Percentiles rank a stretch among this genome's conserved stretches.
These are phyloP conservation scores for Typhlichthys eigenmanni DNA, from an alignment of 2,797 vertebrate genomes.

Conservation along the genomic window DNA sequence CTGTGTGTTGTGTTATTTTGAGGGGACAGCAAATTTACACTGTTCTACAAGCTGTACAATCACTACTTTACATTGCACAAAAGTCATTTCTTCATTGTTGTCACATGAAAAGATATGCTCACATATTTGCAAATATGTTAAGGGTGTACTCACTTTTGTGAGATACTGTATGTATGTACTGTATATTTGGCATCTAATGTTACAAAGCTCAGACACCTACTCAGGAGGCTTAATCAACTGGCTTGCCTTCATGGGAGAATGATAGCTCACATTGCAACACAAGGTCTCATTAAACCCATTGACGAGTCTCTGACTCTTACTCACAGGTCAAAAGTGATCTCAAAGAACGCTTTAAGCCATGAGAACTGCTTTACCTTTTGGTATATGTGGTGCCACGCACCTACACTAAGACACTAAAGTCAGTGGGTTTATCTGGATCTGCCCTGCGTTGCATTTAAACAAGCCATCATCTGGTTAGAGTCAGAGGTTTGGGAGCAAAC, in stretches of 20 bases:
- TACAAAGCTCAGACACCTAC: slow-evolving; percentile 40
- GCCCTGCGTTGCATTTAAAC: slow-evolving; percentile 73
- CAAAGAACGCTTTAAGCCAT: slow-evolving; percentile 71
- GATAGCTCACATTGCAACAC: slow-evolving; percentile 59
- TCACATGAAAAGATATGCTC: too few relatives aligned
- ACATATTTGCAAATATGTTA: too few relatives aligned
- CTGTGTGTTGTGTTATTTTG: too few relatives aligned
- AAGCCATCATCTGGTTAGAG: slow-evolving; percentile 37
- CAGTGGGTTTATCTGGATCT: slow-evolving; percentile 75
- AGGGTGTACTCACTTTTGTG: too few relatives aligned
- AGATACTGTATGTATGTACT: too few relatives aligned
- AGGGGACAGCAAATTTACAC: too few relatives aligned
- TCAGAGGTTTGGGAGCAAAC: slow-evolving; percentile 35
- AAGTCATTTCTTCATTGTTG: too few relatives aligned
- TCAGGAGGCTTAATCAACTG: slow-evolving; percentile 48
- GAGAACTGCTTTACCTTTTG: slow-evolving; percentile 79
- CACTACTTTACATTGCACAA: too few relatives aligned
- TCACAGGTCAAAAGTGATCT: slow-evolving; percentile 73
- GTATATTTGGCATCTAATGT: slow-evolving; percentile 31
- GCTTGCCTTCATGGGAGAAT: slow-evolving; percentile 67
- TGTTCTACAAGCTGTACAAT: too few relatives aligned
- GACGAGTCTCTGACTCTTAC: slow-evolving; percentile 63
- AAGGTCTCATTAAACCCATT: slow-evolving; percentile 65
- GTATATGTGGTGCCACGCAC: slow-evolving; percentile 55
- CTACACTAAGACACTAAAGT: slow-evolving; percentile 75